A percentile compares a stretch with the other conserved stretches of the same genome.
phyloP scores from a whole-genome alignment of 2,797 vertebrate species.

The Perodicticus potto region DNA sequence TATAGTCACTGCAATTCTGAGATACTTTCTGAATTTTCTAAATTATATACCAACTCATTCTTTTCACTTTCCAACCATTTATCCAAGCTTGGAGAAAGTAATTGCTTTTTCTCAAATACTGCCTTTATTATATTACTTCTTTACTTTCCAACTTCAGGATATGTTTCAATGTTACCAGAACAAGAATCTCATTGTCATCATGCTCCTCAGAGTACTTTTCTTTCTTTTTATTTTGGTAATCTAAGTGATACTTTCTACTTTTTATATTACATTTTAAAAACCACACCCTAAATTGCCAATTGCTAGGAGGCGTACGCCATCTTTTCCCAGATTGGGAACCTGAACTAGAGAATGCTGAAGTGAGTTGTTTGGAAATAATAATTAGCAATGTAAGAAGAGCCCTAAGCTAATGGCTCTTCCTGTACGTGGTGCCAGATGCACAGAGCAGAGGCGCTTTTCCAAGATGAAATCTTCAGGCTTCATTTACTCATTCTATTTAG shows the following conservation, averaged over 20 bases:
- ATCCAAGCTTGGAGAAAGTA: background rate
- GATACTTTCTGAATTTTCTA: slow-evolving; percentile 1
- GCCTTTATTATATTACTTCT: background rate
- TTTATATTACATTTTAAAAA: background rate
- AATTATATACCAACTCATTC: background rate
- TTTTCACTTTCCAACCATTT: background rate
- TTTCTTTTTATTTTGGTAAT: background rate
- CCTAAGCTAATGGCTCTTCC: background rate
- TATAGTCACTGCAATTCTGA: background rate
- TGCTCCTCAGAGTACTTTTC: background rate
- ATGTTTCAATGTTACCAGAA: background rate
- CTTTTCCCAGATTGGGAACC: background rate
- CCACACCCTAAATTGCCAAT: background rate
- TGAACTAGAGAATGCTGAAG: background rate
- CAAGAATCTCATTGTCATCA: background rate
- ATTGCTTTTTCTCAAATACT: background rate
- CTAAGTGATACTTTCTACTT: background rate
- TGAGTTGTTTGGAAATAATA: background rate
- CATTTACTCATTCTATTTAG: background rate
- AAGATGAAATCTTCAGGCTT: background rate
- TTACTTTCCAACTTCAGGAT: background rate
- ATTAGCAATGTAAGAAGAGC: background rate
- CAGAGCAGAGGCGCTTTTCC: background rate
- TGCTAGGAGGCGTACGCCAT: background rate
- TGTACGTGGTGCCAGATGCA: background rate